Evolutionary conservation across 2,888 invertebrate genomes (phyloP), one percentile per base, ranked within the genome.

Genomic region (Eilema griseolum): DNA sequence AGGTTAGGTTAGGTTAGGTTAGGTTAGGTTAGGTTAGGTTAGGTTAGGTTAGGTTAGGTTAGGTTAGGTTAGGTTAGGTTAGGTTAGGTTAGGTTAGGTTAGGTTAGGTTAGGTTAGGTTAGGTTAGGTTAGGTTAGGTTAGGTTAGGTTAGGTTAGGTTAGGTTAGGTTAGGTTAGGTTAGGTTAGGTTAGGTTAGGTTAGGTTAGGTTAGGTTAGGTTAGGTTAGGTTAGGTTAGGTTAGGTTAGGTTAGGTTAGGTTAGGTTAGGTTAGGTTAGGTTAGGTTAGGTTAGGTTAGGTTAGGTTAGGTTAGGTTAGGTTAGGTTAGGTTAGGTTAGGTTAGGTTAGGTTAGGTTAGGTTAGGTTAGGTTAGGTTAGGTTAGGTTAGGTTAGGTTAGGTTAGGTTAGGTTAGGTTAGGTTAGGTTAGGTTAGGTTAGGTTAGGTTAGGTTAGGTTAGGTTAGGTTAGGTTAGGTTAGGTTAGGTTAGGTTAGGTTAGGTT

Each of bases 31-130:
- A 73, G 76, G 76, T 74, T 79, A 72, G 74, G 76, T 75, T 76
- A 75, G 76, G 79, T 76, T 79, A 76, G 76, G 79, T 77, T 79
- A 77, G 77, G 76, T 72, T 78, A 72, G 75, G 78, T 74, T 78
- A 76, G 75, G 78, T 74, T 75, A 72, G 75, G 75, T 77, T 75
- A 71, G 74, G 77, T 75, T 75, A 77, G 75, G 75, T 75, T 77
- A 71, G 77, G 75, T 73, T 75, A 71, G 74, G 73, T 74, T 75
- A 71, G 75, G 73, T 77, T 69, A 71, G 75, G 73, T 73, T 71
- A 71, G 74, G 74, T 73, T 72, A 73, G 77, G 75, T 75, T 75
- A 75, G 75, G 75, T 75, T 77, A 73, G 74, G 74, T 77, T 75
- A 75, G 77, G 77, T 74, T 77, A 75, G 77, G 74, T 74, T 75